Evolutionary conservation across 2,797 vertebrate species (phyloP).

Genomic region (Merluccius polli): DNA sequence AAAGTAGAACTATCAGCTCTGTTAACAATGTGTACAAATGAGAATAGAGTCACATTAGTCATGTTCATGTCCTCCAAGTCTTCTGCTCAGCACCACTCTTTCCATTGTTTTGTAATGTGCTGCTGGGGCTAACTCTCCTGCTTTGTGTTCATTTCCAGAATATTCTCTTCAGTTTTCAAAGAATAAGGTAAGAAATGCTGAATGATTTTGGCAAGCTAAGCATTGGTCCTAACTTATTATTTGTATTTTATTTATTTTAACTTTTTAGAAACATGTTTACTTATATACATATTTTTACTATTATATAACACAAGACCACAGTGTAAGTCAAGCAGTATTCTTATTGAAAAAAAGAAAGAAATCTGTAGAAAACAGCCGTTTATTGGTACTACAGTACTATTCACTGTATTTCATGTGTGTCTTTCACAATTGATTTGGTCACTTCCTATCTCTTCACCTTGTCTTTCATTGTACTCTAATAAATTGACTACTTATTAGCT

Average conservation of each 20-base stretch:
- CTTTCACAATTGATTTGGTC: background rate
- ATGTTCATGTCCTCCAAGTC: background rate
- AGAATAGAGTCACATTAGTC: background rate
- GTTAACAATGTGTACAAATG: background rate
- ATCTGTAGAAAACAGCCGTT: too few relatives aligned
- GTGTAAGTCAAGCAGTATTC: too few relatives aligned
- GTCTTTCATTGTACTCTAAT: background rate
- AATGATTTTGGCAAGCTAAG: background rate
- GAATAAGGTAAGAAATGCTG: slow-evolving; percentile 79
- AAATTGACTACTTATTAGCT: background rate
- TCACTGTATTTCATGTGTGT: too few relatives aligned
- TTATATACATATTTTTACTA: background rate
- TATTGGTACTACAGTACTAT: too few relatives aligned
- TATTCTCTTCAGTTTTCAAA: slow-evolving; percentile 86
- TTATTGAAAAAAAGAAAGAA: too few relatives aligned
- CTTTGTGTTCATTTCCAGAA: slow-evolving; percentile 70
- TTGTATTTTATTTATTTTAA: too few relatives aligned
- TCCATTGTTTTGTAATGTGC: background rate
- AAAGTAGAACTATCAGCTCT: too few relatives aligned
- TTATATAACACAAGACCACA: too few relatives aligned
- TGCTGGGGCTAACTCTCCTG: slow-evolving; percentile 12
- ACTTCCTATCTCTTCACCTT: background rate
- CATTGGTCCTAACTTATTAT: background rate
- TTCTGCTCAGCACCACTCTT: background rate
- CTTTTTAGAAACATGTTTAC: too few relatives aligned